These are phyloP conservation scores for Falco peregrinus DNA, from an alignment of 2,797 vertebrate genomes.

Conservation along the genomic window DNA sequence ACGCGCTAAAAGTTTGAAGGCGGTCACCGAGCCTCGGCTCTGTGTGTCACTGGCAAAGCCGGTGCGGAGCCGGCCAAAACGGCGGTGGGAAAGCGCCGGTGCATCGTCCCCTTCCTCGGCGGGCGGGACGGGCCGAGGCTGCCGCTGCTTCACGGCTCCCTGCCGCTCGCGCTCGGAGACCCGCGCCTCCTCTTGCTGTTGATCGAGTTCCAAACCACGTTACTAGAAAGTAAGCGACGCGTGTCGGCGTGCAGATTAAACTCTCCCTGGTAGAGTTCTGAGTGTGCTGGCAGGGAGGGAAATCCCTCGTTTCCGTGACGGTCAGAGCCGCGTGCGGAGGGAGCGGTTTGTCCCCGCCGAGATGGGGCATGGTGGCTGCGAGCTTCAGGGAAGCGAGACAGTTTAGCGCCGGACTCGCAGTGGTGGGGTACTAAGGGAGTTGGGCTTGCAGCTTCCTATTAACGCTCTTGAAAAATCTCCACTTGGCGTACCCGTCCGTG, in stretches of 20 bases:
- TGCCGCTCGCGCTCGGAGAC: background rate
- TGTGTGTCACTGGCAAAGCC: background rate
- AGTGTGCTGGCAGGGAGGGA: conserved; percentile 28
- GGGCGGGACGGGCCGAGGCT: background rate
- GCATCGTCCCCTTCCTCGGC: background rate
- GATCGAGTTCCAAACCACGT: conserved; percentile 54
- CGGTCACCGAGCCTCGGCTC: background rate
- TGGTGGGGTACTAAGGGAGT: background rate
- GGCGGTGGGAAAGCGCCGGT: background rate
- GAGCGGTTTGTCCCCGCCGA: background rate
- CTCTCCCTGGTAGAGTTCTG: conserved; percentile 38
- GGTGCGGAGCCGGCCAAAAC: background rate
- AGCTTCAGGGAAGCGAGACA: background rate
- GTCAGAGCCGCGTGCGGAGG: background rate
- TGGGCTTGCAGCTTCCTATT: background rate
- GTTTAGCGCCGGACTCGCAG: background rate
- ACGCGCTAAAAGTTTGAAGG: conserved; percentile 13
- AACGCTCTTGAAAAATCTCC: background rate
- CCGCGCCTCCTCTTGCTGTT: background rate
- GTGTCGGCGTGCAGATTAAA: conserved; percentile 61
- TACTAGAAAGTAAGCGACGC: conserved; percentile 67
- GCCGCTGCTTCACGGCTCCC: background rate
- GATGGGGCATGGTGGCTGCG: background rate
- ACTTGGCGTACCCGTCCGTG: background rate
- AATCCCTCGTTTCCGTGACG: conserved; percentile 20